Percentiles rank a stretch among this genome's conserved stretches.
These are phyloP conservation scores for Cydia splendana DNA, from an alignment of 1,140 invertebrate genomes.

Conservation along the genomic window DNA sequence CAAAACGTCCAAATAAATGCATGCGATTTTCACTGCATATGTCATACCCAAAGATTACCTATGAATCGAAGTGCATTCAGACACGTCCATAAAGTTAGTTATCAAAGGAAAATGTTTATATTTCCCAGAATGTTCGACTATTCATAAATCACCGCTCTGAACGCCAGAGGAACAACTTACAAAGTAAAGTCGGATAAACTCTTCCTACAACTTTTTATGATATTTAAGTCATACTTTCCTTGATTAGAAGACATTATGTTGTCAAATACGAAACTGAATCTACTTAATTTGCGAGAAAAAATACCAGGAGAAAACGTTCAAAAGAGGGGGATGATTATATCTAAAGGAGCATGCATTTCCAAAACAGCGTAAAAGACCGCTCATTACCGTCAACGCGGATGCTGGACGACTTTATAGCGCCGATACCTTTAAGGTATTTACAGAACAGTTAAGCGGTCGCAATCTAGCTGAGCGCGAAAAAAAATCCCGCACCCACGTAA, in stretches of 20 bases:
- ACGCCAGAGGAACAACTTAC: constrained; percentile 66
- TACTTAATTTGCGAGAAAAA: constrained; percentile 45
- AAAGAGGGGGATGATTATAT: constrained; percentile 51
- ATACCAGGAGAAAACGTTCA: constrained; percentile 53
- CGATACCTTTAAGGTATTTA: constrained; percentile 76
- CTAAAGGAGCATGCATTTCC: constrained; percentile 64
- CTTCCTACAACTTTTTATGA: constrained; percentile 66
- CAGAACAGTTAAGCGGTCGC: constrained; percentile 64
- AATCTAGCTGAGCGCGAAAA: constrained; percentile 63
- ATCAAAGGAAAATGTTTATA: constrained; percentile 70
- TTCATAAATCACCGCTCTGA: constrained; percentile 74
- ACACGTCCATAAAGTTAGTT: constrained; percentile 64
- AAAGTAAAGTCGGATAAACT: constrained; percentile 71
- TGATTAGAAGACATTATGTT: constrained; percentile 69
- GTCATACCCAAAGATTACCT: constrained; percentile 48
- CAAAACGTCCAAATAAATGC: constrained; percentile 6
- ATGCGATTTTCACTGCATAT: constrained; percentile 24
- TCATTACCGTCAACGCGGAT: constrained; percentile 73
- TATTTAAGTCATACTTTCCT: constrained; percentile 76
- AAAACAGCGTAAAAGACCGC: constrained; percentile 66
- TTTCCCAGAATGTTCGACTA: constrained; percentile 73
- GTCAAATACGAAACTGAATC: constrained; percentile 67
- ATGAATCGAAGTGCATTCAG: constrained; percentile 58
- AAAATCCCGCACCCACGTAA: constrained; percentile 60
- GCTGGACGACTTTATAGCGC: constrained; percentile 61